A percentile compares a stretch with the other conserved stretches of the same genome.
Evolutionary conservation across 1,140 invertebrate genomes (phyloP).

Genomic region (Sarcophaga peregrina): DNA sequence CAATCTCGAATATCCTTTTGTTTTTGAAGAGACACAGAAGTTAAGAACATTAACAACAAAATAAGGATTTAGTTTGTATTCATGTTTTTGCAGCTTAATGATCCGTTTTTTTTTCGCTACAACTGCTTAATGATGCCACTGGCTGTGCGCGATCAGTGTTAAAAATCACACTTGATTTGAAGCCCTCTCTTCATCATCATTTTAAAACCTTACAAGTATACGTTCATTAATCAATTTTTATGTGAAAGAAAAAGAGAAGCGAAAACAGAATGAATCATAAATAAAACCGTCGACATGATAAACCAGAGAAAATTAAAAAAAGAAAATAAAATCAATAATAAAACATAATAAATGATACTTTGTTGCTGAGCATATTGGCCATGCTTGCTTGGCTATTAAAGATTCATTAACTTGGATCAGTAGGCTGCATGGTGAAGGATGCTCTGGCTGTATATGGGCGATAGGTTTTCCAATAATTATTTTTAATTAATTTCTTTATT

Average conservation of each 20-base stretch:
- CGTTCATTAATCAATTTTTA: slow-evolving; percentile 3
- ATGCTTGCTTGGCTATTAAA: background rate
- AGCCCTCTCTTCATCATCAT: background rate
- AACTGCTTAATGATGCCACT: background rate
- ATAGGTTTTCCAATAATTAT: too few species aligned
- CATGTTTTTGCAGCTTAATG: background rate
- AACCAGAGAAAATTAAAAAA: background rate
- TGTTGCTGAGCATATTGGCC: background rate
- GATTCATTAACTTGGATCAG: background rate
- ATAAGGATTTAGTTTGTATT: background rate
- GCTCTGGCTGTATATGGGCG: too few species aligned
- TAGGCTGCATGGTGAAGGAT: too few species aligned
- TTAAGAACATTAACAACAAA: too few species aligned
- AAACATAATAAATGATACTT: slow-evolving; percentile 3
- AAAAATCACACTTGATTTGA: slow-evolving; percentile 15
- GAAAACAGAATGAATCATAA: background rate
- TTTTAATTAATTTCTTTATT: too few species aligned
- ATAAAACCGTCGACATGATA: background rate
- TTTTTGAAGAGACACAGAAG: background rate
- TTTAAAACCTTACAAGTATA: background rate
- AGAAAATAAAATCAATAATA: too few species aligned
- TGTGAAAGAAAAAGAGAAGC: background rate
- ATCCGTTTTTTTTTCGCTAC: background rate
- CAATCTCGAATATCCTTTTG: background rate
- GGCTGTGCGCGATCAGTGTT: background rate